Percentiles rank a stretch among this genome's conserved stretches.
Conservation (phyloP, 2,888 invertebrate species). For the Sphecodes monilicornis region DNA sequence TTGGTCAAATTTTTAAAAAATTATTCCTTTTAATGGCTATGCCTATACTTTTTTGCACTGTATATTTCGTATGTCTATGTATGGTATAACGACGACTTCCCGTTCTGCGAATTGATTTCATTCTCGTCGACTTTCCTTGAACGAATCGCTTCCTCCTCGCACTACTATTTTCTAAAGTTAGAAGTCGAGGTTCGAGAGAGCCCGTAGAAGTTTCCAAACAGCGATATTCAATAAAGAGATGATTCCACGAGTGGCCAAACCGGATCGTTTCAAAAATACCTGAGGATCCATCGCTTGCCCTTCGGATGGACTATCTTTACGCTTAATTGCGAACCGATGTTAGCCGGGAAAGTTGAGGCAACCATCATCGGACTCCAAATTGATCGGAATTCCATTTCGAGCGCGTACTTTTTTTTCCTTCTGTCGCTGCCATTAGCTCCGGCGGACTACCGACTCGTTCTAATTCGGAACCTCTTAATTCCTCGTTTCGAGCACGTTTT, state of each 20-base stretch:
- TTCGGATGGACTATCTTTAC: conserved; percentile 1
- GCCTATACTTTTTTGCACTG: too few species aligned
- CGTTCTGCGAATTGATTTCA: too few species aligned
- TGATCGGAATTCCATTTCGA: conserved; percentile 1
- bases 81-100: too few species aligned
- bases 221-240: conserved; percentile 73
- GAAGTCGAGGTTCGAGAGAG: background rate
- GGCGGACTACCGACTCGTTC: conserved; percentile 1
- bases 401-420: background rate
- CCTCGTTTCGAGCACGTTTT: background rate
- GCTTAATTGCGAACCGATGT: conserved; percentile 53
- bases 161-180: background rate
- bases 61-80: too few species aligned
- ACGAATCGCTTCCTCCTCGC: background rate
- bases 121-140: background rate
- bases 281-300: conserved; percentile 9
- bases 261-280: conserved; percentile 77
- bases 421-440: background rate
- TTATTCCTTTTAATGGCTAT: too few species aligned
- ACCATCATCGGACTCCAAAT: background rate
- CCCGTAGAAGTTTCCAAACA: background rate
- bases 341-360: background rate
- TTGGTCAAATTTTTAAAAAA: too few species aligned
- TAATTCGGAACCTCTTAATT: conserved; percentile 3
- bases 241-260: conserved; percentile 76